Base-by-base conservation (phyloP, 2,113 vertebrate genomes). In the Hyla sarda region DNA sequence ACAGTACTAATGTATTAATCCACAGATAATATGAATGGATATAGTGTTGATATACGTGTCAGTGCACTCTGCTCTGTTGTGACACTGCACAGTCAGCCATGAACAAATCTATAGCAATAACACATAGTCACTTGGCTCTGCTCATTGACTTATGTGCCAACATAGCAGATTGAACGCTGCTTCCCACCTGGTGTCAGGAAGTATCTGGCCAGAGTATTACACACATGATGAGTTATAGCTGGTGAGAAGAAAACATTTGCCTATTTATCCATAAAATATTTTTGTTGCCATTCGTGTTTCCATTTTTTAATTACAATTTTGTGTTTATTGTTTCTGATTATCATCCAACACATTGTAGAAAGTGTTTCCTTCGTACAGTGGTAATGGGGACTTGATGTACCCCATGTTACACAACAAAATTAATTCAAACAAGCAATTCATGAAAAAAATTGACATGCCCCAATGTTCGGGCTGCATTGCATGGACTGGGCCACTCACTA, bases 11-110 rank as follows among this genome's bases (percentile, higher is more conserved):
- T 85, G 73, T 28, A 16, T 90, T 82, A 88, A 1, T 87, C 65
- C 84, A 88, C 75, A 89, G 71, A 73, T 88, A 91, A 94, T 84
- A 82, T 85, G 88, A 89, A 91, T 87, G 45, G 88, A 92, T 91
- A 87, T 83, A 87, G 82, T 77, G 87, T 78, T 87, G 82, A 90
- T 85, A 58, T 0, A 73, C 88, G 88, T 89, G 88, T 84, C 89
- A 83, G 1, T 87, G 88, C 65, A 77, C 80, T 81, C 47, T 34
- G 76, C 7, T 88, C 90, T 92, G 89, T 90, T 89, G 69, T 82
- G 89, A 87, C 88, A 90, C 23, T 67, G 10, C 3, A 17, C 80
- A 88, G 82, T 1, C 86, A 77, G 69, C 86, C 88, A 88, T 90
- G 87, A 87, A 88, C 90, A 88, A 50, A 87, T 90, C 89, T 87